phyloP scores from a whole-genome alignment of 2,797 vertebrate species.

The Dicrostonyx torquatus region DNA sequence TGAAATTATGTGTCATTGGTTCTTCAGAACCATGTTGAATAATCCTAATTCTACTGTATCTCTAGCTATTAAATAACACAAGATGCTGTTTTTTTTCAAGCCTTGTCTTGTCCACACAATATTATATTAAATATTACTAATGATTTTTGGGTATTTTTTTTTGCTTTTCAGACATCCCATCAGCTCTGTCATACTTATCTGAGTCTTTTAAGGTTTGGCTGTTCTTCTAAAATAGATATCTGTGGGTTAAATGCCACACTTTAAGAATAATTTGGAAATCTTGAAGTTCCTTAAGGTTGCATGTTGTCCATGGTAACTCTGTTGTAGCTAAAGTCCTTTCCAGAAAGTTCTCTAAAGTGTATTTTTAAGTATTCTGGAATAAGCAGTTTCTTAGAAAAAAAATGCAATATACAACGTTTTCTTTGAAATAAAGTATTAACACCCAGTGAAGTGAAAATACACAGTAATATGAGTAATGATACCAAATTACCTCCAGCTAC shows the following conservation, averaged over 20 bases:
- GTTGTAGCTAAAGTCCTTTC: neutral
- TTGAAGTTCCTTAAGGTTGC: neutral
- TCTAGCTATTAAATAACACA: neutral
- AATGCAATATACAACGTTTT: neutral
- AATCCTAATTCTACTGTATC: neutral
- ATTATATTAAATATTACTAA: neutral
- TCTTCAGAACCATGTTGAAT: neutral
- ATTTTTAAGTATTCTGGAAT: neutral
- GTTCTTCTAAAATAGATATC: neutral
- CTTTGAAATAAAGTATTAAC: neutral
- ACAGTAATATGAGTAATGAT: neutral
- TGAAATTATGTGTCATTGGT: neutral
- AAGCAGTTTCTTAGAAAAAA: neutral
- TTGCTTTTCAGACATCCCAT: neutral
- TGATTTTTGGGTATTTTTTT: too few species aligned
- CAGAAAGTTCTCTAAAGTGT: neutral
- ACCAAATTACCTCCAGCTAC: neutral
- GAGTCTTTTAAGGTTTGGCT: neutral
- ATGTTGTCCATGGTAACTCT: neutral
- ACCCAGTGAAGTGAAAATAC: constrained; percentile 15
- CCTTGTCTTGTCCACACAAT: neutral
- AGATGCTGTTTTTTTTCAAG: neutral
- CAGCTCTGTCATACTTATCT: neutral
- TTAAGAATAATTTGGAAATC: neutral
- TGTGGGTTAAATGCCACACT: neutral